Percentiles rank a stretch among this genome's conserved stretches.
Conservation (phyloP, 2,888 invertebrate genomes). For the Therioaphis trifolii region DNA sequence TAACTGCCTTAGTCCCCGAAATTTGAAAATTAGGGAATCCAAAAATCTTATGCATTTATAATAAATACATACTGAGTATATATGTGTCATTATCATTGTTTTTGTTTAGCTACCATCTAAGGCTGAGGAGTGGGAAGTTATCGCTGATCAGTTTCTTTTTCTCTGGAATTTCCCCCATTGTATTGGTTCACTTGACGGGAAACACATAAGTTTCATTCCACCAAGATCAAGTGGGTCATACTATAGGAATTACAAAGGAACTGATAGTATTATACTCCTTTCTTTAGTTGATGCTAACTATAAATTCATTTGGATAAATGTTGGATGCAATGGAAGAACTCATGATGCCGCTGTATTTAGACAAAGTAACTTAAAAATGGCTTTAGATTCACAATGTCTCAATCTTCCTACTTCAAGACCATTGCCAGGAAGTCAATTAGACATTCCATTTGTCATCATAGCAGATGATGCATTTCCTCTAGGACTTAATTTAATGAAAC, state of each 20-base stretch:
- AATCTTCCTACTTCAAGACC: slow-evolving; percentile 28
- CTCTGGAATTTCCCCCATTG: slow-evolving; percentile 46
- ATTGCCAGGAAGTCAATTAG: neutral
- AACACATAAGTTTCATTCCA: slow-evolving; percentile 12
- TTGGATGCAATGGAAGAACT: slow-evolving; percentile 45
- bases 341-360: slow-evolving; percentile 48
- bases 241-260: slow-evolving; percentile 45
- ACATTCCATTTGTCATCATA: slow-evolving; percentile 64
- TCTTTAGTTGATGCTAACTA: slow-evolving; percentile 52
- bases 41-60: too few relatives aligned
- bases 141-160: slow-evolving; percentile 26
- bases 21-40: too few relatives aligned
- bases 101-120: slow-evolving; percentile 23
- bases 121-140: slow-evolving; percentile 38
- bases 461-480: slow-evolving; percentile 66
- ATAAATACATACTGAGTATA: too few relatives aligned
- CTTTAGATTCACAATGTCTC: neutral
- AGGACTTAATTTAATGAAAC: slow-evolving; percentile 63
- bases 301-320: slow-evolving; percentile 39
- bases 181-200: slow-evolving; percentile 58
- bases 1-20: too few relatives aligned
- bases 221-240: slow-evolving; percentile 6
- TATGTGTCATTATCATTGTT: too few relatives aligned
- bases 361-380: slow-evolving; percentile 30
- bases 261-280: slow-evolving; percentile 38